A percentile compares a stretch with the other conserved stretches of the same genome.
Evolutionary conservation across 1,140 invertebrate genomes (phyloP).

Genomic region (Asobara japonica): DNA sequence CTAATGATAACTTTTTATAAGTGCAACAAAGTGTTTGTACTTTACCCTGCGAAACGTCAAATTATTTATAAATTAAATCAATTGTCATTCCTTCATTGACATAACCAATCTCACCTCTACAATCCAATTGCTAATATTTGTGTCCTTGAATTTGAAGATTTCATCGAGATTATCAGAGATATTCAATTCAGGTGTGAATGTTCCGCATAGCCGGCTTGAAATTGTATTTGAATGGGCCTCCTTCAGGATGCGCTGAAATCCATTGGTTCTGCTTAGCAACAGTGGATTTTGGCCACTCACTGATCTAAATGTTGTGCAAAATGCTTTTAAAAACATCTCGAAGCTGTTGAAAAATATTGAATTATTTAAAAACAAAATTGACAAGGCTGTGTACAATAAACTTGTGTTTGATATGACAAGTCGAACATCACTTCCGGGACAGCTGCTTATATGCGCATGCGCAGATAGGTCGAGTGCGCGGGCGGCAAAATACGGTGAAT

Average conservation of each 20-base stretch:
- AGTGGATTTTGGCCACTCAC: not conserved
- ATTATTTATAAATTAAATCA: slow-evolving; percentile 26
- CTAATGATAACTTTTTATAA: slow-evolving; percentile 53
- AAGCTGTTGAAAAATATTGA: not conserved
- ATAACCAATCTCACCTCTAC: slow-evolving; percentile 58
- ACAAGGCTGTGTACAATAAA: not conserved
- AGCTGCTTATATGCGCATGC: not conserved
- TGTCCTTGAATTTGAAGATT: slow-evolving; percentile 60
- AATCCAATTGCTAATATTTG: slow-evolving; percentile 65
- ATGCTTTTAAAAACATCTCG: not conserved
- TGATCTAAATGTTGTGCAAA: not conserved
- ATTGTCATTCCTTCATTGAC: slow-evolving; percentile 18
- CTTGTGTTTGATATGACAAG: not conserved
- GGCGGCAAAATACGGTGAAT: not conserved
- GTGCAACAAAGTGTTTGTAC: slow-evolving; percentile 53
- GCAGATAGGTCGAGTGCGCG: no score
- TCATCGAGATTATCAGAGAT: slow-evolving; percentile 50
- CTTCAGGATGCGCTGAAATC: not conserved
- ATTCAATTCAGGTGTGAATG: not conserved
- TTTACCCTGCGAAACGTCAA: slow-evolving; percentile 58
- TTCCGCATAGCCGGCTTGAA: not conserved
- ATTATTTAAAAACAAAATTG: not conserved
- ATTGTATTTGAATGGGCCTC: not conserved
- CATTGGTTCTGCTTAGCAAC: not conserved
- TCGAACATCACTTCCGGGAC: not conserved